Evolutionary conservation across 2,888 invertebrate species (phyloP).

Genomic region (Tribolium freemani): DNA sequence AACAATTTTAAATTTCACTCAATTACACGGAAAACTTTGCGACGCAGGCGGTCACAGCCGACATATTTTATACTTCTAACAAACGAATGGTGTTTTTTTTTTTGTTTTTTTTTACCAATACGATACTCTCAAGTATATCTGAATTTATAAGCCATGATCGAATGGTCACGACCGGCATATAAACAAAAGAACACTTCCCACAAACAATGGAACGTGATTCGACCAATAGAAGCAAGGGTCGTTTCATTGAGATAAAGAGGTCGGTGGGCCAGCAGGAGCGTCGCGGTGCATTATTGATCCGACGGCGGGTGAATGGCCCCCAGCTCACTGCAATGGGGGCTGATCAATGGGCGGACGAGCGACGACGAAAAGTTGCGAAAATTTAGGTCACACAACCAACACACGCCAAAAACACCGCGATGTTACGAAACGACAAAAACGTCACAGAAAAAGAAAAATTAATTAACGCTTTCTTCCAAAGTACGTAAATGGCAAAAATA

Average conservation of each 20-base stretch:
- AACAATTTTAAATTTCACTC: constrained; percentile 2
- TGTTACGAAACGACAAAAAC: no score
- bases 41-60: no score
- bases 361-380: neutral
- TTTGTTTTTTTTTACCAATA: neutral
- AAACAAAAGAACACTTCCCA: neutral
- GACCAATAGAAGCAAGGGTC: neutral
- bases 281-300: constrained; percentile 38
- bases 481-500: no score
- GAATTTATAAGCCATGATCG: neutral
- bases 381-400: no score
- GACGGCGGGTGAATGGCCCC: constrained; percentile 12
- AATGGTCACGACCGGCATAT: constrained; percentile 16
- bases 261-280: constrained; percentile 27
- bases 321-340: constrained; percentile 17
- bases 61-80: no score
- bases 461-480: no score
- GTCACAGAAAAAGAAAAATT: no score
- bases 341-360: constrained; percentile 14
- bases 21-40: no score
- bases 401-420: no score
- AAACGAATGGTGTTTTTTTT: neutral
- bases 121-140: neutral
- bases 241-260: constrained; percentile 20
- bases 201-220: constrained; percentile 11